Evolutionary conservation across 2,888 invertebrate genomes (phyloP).

Genomic region (Linnaemya vulpina): DNA sequence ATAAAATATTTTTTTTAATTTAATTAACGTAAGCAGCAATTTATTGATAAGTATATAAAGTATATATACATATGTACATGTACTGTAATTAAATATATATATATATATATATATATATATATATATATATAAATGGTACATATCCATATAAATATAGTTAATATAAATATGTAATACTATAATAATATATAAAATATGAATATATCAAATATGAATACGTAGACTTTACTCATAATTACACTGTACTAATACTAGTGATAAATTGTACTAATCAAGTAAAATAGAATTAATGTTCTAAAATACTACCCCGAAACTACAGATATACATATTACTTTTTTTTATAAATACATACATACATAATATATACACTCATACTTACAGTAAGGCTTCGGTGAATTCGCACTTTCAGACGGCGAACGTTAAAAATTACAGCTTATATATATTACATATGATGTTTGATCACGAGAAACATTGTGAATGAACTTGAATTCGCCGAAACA

Average conservation of each 20-base stretch:
- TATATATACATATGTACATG: background rate
- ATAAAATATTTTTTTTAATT: slow-evolving; percentile 9
- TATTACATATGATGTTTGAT: too few species aligned
- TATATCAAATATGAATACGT: background rate
- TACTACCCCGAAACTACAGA: background rate
- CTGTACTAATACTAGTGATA: slow-evolving; percentile 43
- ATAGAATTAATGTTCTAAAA: slow-evolving; percentile 28
- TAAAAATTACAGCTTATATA: too few species aligned
- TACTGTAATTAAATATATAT: background rate
- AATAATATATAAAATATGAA: slow-evolving; percentile 33
- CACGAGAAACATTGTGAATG: too few species aligned
- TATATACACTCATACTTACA: too few species aligned
- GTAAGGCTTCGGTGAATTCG: too few species aligned
- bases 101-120: background rate
- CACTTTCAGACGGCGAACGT: too few species aligned
- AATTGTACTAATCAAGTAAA: slow-evolving; percentile 40
- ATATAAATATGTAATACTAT: background rate
- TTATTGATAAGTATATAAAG: slow-evolving; percentile 48
- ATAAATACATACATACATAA: background rate
- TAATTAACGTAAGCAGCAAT: slow-evolving; percentile 7
- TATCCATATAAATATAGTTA: slow-evolving; percentile 18
- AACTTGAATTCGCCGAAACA: too few species aligned
- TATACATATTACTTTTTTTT: background rate
- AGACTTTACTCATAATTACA: slow-evolving; percentile 8
- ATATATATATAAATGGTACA: slow-evolving; percentile 18